phyloP scores from a whole-genome alignment of 1,140 invertebrate species.

The Reticulitermes speratus region DNA sequence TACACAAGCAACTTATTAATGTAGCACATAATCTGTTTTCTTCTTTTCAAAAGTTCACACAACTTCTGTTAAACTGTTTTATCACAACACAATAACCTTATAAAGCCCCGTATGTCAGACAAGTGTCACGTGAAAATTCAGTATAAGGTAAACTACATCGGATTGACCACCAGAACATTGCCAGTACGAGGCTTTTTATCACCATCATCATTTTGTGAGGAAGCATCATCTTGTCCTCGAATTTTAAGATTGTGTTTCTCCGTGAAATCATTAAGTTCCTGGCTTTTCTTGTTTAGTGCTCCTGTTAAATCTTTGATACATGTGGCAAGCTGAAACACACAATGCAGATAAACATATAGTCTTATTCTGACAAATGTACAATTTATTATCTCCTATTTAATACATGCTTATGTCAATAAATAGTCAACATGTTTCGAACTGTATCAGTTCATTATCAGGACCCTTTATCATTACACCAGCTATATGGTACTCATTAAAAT shows the following conservation, averaged over 20 bases:
- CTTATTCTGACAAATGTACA: no score
- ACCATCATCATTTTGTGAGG: not conserved
- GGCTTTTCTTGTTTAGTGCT: conserved; percentile 81
- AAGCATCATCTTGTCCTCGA: conserved; percentile 59
- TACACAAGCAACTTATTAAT: not conserved
- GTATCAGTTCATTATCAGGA: no score
- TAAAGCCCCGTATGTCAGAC: not conserved
- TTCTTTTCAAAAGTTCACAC: not conserved
- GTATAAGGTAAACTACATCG: not conserved
- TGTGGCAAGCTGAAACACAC: conserved; percentile 62
- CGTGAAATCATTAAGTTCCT: conserved; percentile 91
- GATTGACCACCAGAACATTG: conserved; percentile 30
- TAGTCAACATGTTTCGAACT: no score
- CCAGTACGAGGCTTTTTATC: conserved; percentile 26
- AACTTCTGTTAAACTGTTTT: not conserved
- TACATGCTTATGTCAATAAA: no score
- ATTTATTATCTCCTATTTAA: no score
- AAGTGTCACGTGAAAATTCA: not conserved
- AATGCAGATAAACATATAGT: no score
- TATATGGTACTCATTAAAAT: no score
- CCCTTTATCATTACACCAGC: no score
- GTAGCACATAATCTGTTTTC: not conserved
- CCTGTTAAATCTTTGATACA: conserved; percentile 75
- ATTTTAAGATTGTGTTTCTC: conserved; percentile 86
- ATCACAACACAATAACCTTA: conserved; percentile 12